Conservation (phyloP, 2,113 vertebrate species). For the Mugil cephalus region DNA sequence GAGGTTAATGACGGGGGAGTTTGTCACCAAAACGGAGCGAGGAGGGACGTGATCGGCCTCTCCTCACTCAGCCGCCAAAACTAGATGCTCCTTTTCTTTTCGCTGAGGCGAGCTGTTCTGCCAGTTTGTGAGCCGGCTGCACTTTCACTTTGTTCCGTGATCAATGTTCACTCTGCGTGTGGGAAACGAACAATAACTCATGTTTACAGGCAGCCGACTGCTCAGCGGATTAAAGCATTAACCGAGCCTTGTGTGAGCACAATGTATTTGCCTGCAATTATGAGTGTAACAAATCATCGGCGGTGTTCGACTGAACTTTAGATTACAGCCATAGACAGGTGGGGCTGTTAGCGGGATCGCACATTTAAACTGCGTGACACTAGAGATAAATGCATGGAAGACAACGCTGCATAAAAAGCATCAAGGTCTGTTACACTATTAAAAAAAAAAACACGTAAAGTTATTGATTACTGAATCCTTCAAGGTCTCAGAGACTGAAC, state of each 20-base stretch:
- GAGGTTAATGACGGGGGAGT: conserved; percentile 70
- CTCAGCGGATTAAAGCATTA: conserved; percentile 36
- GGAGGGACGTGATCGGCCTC: conserved; percentile 19
- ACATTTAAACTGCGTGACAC: not conserved
- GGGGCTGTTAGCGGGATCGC: conserved; percentile 25
- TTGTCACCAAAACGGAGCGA: conserved; percentile 50
- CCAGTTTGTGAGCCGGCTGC: conserved; percentile 31
- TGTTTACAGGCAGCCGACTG: conserved; percentile 48
- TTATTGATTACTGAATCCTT: too few relatives aligned
- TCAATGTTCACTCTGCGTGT: conserved; percentile 55
- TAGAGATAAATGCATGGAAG: not conserved
- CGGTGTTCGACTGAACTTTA: conserved; percentile 30
- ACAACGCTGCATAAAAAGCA: not conserved
- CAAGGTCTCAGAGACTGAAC: too few relatives aligned
- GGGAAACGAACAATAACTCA: conserved; percentile 72
- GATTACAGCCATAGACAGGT: conserved; percentile 38
- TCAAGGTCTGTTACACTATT: not conserved
- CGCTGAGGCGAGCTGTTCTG: conserved; percentile 63
- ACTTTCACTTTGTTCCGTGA: conserved; percentile 41
- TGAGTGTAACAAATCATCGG: conserved; percentile 42
- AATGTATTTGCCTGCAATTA: conserved; percentile 34
- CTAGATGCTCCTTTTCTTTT: not conserved
- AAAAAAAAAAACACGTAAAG: too few relatives aligned
- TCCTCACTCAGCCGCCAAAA: conserved; percentile 2
- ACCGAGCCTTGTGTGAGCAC: not conserved